Base-by-base conservation (phyloP, 2,113 vertebrate species). In the Neoarius graeffei region DNA sequence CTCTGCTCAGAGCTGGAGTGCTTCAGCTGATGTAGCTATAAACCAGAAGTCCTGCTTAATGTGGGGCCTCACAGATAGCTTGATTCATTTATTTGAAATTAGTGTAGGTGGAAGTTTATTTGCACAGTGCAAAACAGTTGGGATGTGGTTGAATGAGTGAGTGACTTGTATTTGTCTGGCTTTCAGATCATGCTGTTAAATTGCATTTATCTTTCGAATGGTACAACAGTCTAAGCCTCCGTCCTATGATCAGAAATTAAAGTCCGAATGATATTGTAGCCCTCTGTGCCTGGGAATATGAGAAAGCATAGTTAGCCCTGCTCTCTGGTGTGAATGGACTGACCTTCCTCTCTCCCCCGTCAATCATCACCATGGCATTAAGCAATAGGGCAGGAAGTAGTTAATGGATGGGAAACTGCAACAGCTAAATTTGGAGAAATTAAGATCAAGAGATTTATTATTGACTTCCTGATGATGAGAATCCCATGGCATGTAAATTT, bases 131-230 rank as follows among this genome's bases (percentile, higher is more conserved):
- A 27, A 77, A 52, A 9, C 48, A 25, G 20, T 25, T 10, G n/a
- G 73, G 48, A 52, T 77, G 19, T 50, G 19, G 19, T 8, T 76
- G 48, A 20, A 74, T 48, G 71, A 74, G 35, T 48, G 19, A 77
- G 48, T 48, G 30, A 48, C 71, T 23, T 8, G 3, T 42, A 42
- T 74, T 20, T 48, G 71, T 74, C 71, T 74, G 10, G 35, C 27
- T 71, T 71, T 71, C 67, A 71, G 1, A 35, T 71, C 27, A 71
- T 35, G 67, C 67, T 71, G 71, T 74, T 74, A 48, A 74, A 74
- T 48, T 4, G 19, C 17, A 48, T 74, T 74, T 74, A 74, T 17
- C 35, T 74, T 74, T 74, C 3, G 17, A 74, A 9, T 74, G 35
- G 17, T 74, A 48, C 8, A 42, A 74, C 71, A 74, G 7, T 74